A percentile compares a stretch with the other conserved stretches of the same genome.
Conservation (phyloP, 2,797 vertebrate genomes). For the Crocodylus rhombifer region DNA sequence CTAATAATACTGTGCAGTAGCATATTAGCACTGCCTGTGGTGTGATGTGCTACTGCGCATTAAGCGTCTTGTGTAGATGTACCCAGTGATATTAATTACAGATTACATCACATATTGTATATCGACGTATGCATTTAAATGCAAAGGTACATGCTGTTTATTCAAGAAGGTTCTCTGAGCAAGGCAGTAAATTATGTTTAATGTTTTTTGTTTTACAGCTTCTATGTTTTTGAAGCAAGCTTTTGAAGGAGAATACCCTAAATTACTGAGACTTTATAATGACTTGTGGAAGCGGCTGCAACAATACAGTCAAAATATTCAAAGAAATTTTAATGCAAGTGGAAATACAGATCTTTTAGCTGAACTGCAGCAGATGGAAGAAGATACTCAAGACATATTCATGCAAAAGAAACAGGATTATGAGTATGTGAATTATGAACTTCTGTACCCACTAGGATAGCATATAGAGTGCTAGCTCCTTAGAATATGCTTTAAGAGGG, state of each 20-base stretch:
- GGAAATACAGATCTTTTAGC: slow-evolving; percentile 81
- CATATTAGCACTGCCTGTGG: no score
- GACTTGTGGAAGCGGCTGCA: slow-evolving; percentile 97
- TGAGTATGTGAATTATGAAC: slow-evolving; percentile 84
- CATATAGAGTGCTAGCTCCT: background rate
- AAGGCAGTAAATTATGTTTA: background rate
- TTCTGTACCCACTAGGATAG: background rate
- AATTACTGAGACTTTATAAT: slow-evolving; percentile 94
- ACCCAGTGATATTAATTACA: background rate
- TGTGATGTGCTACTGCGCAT: no score
- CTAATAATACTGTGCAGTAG: no score
- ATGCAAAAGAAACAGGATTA: slow-evolving; percentile 88
- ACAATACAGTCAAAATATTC: slow-evolving; percentile 91
- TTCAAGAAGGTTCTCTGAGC: background rate
- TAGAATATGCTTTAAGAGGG: background rate
- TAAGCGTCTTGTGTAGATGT: background rate
- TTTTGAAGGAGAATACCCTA: slow-evolving; percentile 96
- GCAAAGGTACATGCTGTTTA: background rate
- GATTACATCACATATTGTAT: background rate
- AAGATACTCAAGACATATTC: slow-evolving; percentile 89
- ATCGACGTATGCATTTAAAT: background rate
- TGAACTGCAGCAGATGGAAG: slow-evolving; percentile 85
- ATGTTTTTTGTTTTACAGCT: slow-evolving; percentile 81
- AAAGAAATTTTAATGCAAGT: slow-evolving; percentile 83
- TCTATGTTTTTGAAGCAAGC: slow-evolving; percentile 96